A percentile compares a stretch with the other conserved stretches of the same genome.
Conservation (phyloP, 1,140 invertebrate genomes). For the Cotesia vestalis region DNA sequence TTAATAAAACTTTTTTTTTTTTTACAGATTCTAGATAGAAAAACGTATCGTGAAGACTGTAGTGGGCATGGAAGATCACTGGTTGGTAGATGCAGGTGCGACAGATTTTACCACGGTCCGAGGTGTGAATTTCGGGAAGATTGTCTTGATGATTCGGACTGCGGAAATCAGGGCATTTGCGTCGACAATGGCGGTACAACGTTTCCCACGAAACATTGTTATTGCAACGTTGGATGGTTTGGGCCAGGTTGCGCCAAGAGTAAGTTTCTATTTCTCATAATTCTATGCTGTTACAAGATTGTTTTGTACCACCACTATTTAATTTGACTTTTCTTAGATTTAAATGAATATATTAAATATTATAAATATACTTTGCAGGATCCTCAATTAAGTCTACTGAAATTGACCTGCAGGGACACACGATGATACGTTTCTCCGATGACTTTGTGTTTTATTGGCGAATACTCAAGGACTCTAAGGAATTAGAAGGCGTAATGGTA, state of each 20-base stretch:
- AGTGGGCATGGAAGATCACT: conserved; percentile 82
- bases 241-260: conserved; percentile 80
- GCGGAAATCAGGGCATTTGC: conserved; percentile 85
- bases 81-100: conserved; percentile 81
- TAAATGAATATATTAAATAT: not conserved
- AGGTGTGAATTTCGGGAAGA: conserved; percentile 88
- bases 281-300: not conserved
- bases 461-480: conserved; percentile 79
- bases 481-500: conserved; percentile 85
- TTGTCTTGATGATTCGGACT: conserved; percentile 83
- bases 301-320: not conserved
- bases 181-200: conserved; percentile 81
- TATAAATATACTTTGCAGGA: conserved; percentile 58
- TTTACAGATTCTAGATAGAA: conserved; percentile 64
- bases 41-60: conserved; percentile 82
- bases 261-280: conserved; percentile 61
- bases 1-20: conserved; percentile 10
- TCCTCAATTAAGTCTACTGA: conserved; percentile 73
- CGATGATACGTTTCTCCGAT: conserved; percentile 74
- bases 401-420: conserved; percentile 75
- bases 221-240: conserved; percentile 88
- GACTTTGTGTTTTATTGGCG: conserved; percentile 85
- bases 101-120: conserved; percentile 80
- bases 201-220: conserved; percentile 85
- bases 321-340: conserved; percentile 19